Percentiles rank a stretch among this genome's conserved stretches.
phyloP scores from a whole-genome alignment of 1,140 invertebrate genomes.

The Heliconius nattereri region DNA sequence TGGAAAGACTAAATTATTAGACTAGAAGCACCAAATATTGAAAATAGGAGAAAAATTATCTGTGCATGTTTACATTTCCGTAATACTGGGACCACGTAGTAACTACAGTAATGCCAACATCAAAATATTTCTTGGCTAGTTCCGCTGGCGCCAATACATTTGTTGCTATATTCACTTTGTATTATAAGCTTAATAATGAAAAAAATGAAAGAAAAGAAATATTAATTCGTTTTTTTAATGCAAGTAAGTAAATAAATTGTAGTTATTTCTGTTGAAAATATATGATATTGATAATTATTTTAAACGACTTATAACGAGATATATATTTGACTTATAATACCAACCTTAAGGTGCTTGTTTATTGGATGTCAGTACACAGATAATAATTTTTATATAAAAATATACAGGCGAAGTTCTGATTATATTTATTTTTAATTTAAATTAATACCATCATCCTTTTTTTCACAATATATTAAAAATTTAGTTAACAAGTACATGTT shows the following conservation, averaged over 20 bases:
- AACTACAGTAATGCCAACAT: constrained; percentile 69
- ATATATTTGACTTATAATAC: constrained; percentile 2
- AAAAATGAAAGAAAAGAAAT: neutral
- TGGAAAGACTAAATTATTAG: constrained; percentile 43
- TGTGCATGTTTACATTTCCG: constrained; percentile 78
- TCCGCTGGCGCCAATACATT: constrained; percentile 74
- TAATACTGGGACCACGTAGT: constrained; percentile 77
- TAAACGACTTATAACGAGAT: neutral
- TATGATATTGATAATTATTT: neutral
- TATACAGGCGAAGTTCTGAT: neutral
- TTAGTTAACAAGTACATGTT: no score
- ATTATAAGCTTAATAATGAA: neutral
- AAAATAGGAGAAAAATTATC: constrained; percentile 63
- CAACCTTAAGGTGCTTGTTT: neutral
- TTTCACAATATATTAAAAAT: no score
- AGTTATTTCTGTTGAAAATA: neutral
- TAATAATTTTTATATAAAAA: neutral
- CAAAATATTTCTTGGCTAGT: constrained; percentile 50
- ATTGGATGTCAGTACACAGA: constrained; percentile 3
- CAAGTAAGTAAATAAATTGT: neutral
- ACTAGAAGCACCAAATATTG: constrained; percentile 49
- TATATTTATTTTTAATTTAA: neutral
- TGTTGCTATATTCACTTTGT: constrained; percentile 36
- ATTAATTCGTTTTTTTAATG: neutral
- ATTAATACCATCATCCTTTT: no score